These are phyloP conservation scores for Muscina levida DNA, from an alignment of 2,888 invertebrate species.

Conservation along the genomic window DNA sequence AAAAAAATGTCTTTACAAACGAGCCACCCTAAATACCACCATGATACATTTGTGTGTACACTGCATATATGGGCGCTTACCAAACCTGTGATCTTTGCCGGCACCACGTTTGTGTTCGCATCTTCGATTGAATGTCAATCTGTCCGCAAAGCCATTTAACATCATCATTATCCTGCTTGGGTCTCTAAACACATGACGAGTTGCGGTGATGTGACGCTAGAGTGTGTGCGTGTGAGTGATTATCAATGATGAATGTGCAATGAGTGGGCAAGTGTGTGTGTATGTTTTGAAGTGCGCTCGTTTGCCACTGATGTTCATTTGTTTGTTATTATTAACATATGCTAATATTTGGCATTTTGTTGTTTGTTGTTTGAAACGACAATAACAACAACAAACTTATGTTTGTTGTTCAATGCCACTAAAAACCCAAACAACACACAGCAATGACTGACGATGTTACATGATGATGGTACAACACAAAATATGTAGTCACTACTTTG, in stretches of 20 bases:
- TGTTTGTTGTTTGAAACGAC: constrained; percentile 44
- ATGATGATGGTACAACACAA: not conserved
- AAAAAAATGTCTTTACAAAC: too few relatives aligned
- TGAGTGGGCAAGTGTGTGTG: constrained; percentile 11
- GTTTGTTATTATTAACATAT: constrained; percentile 49
- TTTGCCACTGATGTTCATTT: not conserved
- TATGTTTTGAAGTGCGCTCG: not conserved
- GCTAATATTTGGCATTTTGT: constrained; percentile 59
- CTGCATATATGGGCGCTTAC: not conserved
- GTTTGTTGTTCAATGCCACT: constrained; percentile 19
- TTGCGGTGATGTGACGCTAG: constrained; percentile 10
- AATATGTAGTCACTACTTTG: constrained; percentile 6
- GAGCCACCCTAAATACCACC: too few relatives aligned
- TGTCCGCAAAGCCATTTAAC: constrained; percentile 62
- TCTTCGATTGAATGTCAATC: constrained; percentile 56
- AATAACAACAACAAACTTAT: not conserved
- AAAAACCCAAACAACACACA: constrained; percentile 5
- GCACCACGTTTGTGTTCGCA: not conserved
- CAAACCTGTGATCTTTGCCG: constrained; percentile 46
- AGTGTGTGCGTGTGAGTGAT: constrained; percentile 1
- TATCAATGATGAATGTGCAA: constrained; percentile 8
- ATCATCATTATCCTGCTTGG: constrained; percentile 48
- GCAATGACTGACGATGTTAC: not conserved
- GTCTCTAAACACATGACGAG: not conserved
- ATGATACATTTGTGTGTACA: too few relatives aligned